Conservation (phyloP, 92 coral and sea anemone genomes). For the Montipora capitata region DNA sequence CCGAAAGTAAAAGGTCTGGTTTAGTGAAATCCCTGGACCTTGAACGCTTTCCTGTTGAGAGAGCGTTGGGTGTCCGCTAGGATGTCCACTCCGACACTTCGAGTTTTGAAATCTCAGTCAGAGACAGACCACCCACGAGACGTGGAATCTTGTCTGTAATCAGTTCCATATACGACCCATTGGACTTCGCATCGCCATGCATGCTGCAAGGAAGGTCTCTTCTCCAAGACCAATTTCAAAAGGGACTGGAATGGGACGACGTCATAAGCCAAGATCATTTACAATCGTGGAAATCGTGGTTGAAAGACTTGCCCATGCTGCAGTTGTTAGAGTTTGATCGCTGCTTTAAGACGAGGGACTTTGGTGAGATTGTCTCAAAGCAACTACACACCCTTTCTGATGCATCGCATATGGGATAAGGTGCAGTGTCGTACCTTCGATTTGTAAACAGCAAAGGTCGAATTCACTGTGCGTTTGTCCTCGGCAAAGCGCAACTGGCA, state of each 20-base stretch:
- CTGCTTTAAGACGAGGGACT: constrained; percentile 44
- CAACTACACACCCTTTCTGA: constrained; percentile 62
- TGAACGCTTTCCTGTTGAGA: constrained; percentile 41
- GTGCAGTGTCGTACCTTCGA: constrained; percentile 51
- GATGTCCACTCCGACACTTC: constrained; percentile 52
- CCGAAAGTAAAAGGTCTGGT: constrained; percentile 47
- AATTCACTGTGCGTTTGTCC: constrained; percentile 20
- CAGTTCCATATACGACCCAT: constrained; percentile 62
- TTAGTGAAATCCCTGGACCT: constrained; percentile 53
- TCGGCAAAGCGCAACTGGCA: constrained; percentile 27
- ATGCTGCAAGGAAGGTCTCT: constrained; percentile 38
- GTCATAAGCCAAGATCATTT: constrained; percentile 29
- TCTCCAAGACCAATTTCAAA: constrained; percentile 48
- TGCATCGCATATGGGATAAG: constrained; percentile 45
- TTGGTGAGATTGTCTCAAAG: constrained; percentile 55
- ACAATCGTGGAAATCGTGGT: constrained; percentile 39
- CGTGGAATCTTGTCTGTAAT: constrained; percentile 56
- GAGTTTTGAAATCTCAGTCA: constrained; percentile 43
- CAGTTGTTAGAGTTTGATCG: constrained; percentile 34
- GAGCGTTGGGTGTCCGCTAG: constrained; percentile 56
- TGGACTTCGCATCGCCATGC: constrained; percentile 52
- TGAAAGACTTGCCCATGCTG: constrained; percentile 51
- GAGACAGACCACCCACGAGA: constrained; percentile 54
- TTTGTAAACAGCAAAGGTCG: not conserved
- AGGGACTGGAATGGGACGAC: constrained; percentile 53